phyloP scores from a whole-genome alignment of 2,113 vertebrate genomes.

The Equus quagga region DNA sequence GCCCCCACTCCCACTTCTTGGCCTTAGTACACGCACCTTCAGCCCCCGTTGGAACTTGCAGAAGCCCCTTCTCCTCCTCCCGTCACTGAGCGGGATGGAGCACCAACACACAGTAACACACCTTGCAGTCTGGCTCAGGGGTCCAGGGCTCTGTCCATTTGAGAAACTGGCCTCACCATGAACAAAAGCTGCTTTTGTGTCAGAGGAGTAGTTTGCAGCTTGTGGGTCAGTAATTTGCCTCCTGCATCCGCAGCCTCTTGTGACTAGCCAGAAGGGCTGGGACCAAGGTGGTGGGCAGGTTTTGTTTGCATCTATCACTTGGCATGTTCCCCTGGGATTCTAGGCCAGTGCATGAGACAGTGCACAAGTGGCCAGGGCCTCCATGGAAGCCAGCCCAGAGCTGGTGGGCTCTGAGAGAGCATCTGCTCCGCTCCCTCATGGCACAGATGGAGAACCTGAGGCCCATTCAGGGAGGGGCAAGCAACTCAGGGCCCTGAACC shows the following conservation, averaged over 20 bases:
- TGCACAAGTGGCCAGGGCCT: not conserved
- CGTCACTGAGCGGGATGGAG: not conserved
- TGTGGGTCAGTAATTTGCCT: not conserved
- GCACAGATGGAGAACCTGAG: not conserved
- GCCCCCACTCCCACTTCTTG: too few relatives aligned
- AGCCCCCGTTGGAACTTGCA: not conserved
- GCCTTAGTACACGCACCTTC: not conserved
- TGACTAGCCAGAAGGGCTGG: not conserved
- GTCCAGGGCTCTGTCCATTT: not conserved
- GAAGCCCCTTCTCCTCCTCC: not conserved
- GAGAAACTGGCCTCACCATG: not conserved
- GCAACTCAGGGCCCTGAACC: not conserved
- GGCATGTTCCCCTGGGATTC: not conserved
- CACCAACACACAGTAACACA: not conserved
- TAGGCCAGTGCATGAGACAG: not conserved
- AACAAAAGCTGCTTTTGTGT: constrained; percentile 16
- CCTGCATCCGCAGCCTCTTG: not conserved
- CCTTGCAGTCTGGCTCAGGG: not conserved
- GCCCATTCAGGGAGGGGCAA: not conserved
- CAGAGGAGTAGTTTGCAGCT: not conserved
- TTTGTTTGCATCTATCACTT: not conserved
- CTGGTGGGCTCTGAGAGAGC: not conserved
- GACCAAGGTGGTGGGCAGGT: not conserved
- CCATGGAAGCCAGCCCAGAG: not conserved
- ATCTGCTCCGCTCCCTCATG: not conserved